Evolutionary conservation across 92 coral and sea anemone genomes (phyloP).

Genomic region (Plumapathes pennacea): DNA sequence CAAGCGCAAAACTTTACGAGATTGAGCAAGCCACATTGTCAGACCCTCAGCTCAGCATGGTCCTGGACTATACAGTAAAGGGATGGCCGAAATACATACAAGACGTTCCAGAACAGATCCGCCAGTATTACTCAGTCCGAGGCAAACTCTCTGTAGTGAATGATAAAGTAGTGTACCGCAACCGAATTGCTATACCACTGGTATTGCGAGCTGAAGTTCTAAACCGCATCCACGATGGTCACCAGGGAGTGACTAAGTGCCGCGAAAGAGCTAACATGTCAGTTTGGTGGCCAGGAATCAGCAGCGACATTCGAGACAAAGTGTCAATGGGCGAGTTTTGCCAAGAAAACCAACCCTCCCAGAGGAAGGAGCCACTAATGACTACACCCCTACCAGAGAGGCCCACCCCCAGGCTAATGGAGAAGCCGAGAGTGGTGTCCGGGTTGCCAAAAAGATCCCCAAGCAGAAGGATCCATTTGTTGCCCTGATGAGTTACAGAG

Average conservation of each 20-base stretch:
- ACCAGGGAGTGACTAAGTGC: too few species aligned
- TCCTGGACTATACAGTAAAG: conserved; percentile 1
- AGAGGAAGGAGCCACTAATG: conserved; percentile 6
- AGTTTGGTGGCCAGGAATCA: too few species aligned
- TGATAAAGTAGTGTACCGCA: conserved; percentile 19
- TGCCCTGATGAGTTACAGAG: conserved; percentile 32
- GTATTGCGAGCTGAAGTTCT: too few species aligned
- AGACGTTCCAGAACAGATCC: conserved; percentile 20
- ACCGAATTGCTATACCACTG: conserved; percentile 31
- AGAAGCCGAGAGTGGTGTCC: conserved; percentile 28
- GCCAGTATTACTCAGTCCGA: conserved; percentile 6
- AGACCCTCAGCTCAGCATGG: conserved; percentile 22
- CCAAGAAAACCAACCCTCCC: conserved; percentile 1
- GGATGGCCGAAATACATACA: conserved; percentile 49
- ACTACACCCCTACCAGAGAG: conserved; percentile 11
- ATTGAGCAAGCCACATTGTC: conserved; percentile 7
- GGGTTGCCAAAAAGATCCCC: conserved; percentile 27
- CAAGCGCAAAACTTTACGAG: conserved; percentile 21
- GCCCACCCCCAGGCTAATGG: conserved; percentile 47
- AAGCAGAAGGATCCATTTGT: conserved; percentile 42
- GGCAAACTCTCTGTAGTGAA: conserved; percentile 26
- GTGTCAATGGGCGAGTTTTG: background rate
- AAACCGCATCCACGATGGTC: conserved; percentile 15
- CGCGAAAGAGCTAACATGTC: too few species aligned
- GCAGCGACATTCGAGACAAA: too few species aligned